Evolutionary conservation across 2,113 vertebrate genomes (phyloP).

Genomic region (human): DNA sequence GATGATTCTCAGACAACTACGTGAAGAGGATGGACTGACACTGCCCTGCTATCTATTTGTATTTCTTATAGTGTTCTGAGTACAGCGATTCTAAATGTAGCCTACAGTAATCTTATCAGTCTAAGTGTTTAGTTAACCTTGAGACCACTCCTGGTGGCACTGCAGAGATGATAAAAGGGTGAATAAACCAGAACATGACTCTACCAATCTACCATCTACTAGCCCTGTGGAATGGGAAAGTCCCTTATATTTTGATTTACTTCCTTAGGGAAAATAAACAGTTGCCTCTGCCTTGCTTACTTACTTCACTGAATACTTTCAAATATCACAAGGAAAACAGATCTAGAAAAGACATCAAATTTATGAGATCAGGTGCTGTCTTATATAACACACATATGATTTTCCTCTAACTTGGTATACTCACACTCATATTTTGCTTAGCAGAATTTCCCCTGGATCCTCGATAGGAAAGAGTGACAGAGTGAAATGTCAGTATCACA

Average conservation of each 20-base stretch:
- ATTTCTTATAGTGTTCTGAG: background rate
- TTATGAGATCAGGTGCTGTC: background rate
- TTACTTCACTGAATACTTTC: constrained; percentile 38
- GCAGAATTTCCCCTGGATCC: constrained; percentile 34
- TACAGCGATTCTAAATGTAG: background rate
- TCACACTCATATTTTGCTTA: background rate
- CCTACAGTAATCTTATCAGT: background rate
- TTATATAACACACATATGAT: background rate
- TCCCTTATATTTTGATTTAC: background rate
- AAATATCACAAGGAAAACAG: constrained; percentile 16
- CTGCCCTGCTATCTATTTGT: background rate
- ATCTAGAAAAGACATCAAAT: background rate
- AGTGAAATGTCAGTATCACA: background rate
- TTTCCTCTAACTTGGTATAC: background rate
- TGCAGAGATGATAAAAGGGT: background rate
- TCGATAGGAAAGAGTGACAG: background rate
- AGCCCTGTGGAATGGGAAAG: background rate
- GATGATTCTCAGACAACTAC: background rate
- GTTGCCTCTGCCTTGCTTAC: background rate
- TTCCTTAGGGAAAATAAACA: background rate
- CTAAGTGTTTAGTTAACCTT: background rate
- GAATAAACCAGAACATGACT: background rate
- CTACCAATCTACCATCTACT: background rate
- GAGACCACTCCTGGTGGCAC: background rate
- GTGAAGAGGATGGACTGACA: background rate